Conservation (phyloP, 2,888 invertebrate species). For the Protodeltote pygarga region DNA sequence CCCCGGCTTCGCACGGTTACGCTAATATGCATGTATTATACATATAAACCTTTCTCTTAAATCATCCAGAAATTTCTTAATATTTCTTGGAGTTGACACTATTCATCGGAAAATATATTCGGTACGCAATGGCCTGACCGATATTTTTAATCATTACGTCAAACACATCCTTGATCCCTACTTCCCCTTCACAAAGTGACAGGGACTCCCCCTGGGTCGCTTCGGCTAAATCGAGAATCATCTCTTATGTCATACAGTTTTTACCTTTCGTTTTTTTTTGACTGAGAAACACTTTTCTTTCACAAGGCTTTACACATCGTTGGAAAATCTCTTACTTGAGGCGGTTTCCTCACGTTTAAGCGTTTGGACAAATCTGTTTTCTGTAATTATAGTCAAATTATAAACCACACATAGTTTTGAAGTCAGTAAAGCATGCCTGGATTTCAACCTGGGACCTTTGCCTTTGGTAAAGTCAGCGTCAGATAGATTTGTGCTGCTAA, state of each 20-base stretch:
- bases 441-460: no score
- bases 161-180: slow-evolving; percentile 30
- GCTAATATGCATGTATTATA: no score
- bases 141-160: slow-evolving; percentile 42
- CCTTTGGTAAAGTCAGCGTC: no score
- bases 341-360: not conserved
- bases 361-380: no score
- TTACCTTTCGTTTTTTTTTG: slow-evolving; percentile 4
- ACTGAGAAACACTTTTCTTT: slow-evolving; percentile 15
- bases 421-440: no score
- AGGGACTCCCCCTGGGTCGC: slow-evolving; percentile 14
- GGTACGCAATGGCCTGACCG: slow-evolving; percentile 13
- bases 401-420: no score
- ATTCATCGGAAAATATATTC: slow-evolving; percentile 3
- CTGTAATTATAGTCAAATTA: no score
- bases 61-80: not conserved
- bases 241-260: slow-evolving; percentile 20
- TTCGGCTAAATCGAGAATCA: slow-evolving; percentile 22
- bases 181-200: slow-evolving; percentile 39
- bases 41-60: no score
- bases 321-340: no score
- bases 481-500: no score
- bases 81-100: not conserved
- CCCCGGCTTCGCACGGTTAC: no score
- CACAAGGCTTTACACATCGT: no score